Conservation (phyloP, 2,113 vertebrate species). For the Sebastes fasciatus region DNA sequence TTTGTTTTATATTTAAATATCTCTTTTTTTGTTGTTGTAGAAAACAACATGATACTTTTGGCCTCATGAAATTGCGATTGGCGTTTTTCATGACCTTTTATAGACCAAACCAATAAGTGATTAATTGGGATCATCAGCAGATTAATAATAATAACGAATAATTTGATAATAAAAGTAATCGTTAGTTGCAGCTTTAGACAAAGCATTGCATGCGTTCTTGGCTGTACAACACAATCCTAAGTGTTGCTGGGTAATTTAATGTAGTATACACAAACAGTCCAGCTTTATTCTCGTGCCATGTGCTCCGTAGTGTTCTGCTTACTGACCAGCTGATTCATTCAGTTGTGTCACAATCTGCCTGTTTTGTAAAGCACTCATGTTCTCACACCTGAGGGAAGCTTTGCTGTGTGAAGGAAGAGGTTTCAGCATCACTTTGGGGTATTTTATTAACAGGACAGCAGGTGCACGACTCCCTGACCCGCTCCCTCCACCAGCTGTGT, state of each 20-base stretch:
- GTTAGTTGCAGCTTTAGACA: too few species aligned
- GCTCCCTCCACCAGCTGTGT: conserved; percentile 70
- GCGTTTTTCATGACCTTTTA: not conserved
- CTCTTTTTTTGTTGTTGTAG: not conserved
- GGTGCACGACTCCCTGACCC: conserved; percentile 70
- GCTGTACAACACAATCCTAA: too few species aligned
- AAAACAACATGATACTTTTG: not conserved
- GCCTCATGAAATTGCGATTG: not conserved
- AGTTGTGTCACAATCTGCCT: conserved; percentile 51
- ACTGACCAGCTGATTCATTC: conserved; percentile 48
- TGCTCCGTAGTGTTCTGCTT: not conserved
- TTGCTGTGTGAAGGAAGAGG: conserved; percentile 67
- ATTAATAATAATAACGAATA: not conserved
- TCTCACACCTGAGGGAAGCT: conserved; percentile 77
- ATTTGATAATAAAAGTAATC: too few species aligned
- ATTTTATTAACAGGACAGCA: conserved; percentile 81
- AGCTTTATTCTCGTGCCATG: not conserved
- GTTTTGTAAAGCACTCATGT: conserved; percentile 72
- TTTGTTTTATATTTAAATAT: too few species aligned
- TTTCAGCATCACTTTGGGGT: conserved; percentile 81
- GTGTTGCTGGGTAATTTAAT: too few species aligned
- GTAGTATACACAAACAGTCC: not conserved
- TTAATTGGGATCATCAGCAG: not conserved
- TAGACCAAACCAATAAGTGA: not conserved
- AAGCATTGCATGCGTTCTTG: too few species aligned